Evolutionary conservation across 1,140 invertebrate species (phyloP).

Genomic region (Drosophila sturtevanti): DNA sequence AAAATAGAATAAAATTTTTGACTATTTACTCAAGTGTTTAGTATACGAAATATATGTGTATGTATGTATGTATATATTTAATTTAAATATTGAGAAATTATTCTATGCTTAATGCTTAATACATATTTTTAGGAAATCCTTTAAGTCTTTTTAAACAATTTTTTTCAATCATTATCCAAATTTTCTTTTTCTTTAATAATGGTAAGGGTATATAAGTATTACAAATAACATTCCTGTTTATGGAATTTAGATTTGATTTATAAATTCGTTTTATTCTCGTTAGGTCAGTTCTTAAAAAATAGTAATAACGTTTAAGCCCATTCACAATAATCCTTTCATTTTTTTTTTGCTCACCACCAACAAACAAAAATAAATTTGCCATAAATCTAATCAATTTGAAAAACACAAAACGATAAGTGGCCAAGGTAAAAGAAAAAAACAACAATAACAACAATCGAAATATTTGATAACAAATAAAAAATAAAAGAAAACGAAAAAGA

Average conservation of each 20-base stretch:
- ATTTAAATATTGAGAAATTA: too few relatives aligned
- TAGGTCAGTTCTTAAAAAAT: background rate
- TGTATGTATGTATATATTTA: too few relatives aligned
- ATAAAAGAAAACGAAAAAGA: background rate
- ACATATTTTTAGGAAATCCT: too few relatives aligned
- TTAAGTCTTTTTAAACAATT: too few relatives aligned
- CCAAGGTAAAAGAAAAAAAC: slow-evolving; percentile 11
- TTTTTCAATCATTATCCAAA: too few relatives aligned
- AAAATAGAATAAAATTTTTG: background rate
- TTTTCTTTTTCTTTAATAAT: too few relatives aligned
- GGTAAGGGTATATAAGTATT: too few relatives aligned
- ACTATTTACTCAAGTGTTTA: background rate
- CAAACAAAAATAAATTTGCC: slow-evolving; percentile 15
- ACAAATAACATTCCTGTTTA: too few relatives aligned
- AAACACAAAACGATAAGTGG: slow-evolving; percentile 31
- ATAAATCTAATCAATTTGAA: slow-evolving; percentile 53
- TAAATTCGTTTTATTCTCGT: background rate
- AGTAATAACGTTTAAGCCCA: background rate
- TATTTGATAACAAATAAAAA: slow-evolving; percentile 27
- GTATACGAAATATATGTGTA: too few relatives aligned
- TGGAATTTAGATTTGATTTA: background rate
- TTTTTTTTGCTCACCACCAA: background rate
- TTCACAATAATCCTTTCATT: slow-evolving; percentile 2
- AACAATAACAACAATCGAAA: background rate
- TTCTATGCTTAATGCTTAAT: too few relatives aligned